Base-by-base conservation (phyloP, 2,113 vertebrate species). In the Pluvianellus socialis region DNA sequence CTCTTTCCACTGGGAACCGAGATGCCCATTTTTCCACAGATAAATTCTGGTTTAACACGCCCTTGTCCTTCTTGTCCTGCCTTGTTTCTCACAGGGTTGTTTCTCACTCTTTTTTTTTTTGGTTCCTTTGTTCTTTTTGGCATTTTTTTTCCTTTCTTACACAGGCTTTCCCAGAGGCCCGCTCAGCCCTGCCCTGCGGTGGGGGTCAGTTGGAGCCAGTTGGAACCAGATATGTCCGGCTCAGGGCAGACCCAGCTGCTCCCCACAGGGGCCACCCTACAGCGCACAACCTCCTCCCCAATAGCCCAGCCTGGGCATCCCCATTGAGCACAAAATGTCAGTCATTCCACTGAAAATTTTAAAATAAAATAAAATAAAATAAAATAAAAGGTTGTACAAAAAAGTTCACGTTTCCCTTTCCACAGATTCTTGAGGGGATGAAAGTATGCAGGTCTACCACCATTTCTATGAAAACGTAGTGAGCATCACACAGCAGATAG, bases 181-280 rank as follows among this genome's bases (percentile, higher is more conserved):
- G 16, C 35, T 82, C 15, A 47, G 23, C 33, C 2, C 0, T 40
- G 65, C 50, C 58, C 38, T 53, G 52, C 0, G 0, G 10, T 14
- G 63, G 19, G 32, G 19, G 32, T 16, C 2, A 1, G 10, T 20
- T 5, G 49, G 22, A 50, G 12, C 49, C 1, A 2, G 13, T 4
- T 56, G 65, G 79, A 45, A 30, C 20, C 2, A 0, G 5, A 30
- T 38, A 22, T 75, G 42, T 4, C 50, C 0, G 0, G 24, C 28
- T 4, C 0, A 0, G 38, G 30, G 10, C 67, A 58, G 30, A 35
- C 55, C 23, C 14, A 15, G 44, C 44, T 14, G 44, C 44, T 44
- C 44, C 44, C 12, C 44, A 44, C 44, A 44, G 44, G 44, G n/a
- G 10, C 4, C 0, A 2, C 38, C 20, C 24, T 6, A 14, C 33